phyloP scores from a whole-genome alignment of 2,888 invertebrate genomes.

The Quadriops clusia region DNA sequence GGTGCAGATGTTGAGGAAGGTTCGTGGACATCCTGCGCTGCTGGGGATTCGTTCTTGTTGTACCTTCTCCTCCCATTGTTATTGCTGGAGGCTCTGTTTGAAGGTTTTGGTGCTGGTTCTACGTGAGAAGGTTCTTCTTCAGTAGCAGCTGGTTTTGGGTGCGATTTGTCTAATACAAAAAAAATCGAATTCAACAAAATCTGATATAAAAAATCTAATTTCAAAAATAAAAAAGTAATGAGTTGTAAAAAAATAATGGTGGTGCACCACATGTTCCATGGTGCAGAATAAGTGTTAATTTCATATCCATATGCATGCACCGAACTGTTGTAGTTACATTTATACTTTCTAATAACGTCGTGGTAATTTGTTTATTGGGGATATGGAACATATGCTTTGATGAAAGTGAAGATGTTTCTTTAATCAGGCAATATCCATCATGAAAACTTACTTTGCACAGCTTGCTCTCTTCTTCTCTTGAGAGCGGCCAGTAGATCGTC shows the following conservation, averaged over 20 bases:
- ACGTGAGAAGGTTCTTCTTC: conserved; percentile 22
- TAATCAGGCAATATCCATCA: too few relatives aligned
- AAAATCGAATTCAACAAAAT: not conserved
- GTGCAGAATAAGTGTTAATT: not conserved
- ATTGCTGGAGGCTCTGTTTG: conserved; percentile 12
- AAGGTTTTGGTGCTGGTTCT: conserved; percentile 18
- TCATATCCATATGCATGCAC: not conserved
- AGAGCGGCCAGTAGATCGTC: conserved; percentile 61
- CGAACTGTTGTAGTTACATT: too few relatives aligned
- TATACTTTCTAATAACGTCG: too few relatives aligned
- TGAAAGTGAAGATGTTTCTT: too few relatives aligned
- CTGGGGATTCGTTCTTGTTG: conserved; percentile 20
- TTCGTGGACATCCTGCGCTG: conserved; percentile 18
- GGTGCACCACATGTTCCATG: not conserved
- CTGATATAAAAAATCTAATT: conserved; percentile 7
- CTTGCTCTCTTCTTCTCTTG: conserved; percentile 60
- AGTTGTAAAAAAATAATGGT: too few relatives aligned
- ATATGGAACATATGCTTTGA: too few relatives aligned
- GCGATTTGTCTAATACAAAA: conserved; percentile 22
- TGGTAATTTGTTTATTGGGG: too few relatives aligned
- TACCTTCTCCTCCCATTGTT: conserved; percentile 21
- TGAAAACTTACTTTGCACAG: conserved; percentile 43
- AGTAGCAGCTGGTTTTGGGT: conserved; percentile 17
- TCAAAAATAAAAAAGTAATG: conserved; percentile 2
- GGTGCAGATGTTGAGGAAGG: conserved; percentile 21